Evolutionary conservation across 37 sponge, comb jelly and placozoan genomes (phyloP), one percentile per base, ranked within the genome.

Genomic region (Axinella damicornis): DNA sequence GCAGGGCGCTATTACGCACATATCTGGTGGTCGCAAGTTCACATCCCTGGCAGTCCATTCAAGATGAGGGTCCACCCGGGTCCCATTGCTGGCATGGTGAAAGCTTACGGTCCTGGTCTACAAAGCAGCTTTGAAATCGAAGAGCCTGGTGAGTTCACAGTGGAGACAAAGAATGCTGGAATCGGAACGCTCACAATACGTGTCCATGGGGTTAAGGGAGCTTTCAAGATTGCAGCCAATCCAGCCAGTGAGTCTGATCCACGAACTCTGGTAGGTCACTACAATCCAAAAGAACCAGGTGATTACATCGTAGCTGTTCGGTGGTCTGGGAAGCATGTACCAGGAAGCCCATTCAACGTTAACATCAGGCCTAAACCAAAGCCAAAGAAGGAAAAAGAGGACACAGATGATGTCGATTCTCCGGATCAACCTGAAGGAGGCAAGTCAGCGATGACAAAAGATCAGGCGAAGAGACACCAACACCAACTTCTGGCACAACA

Each of bases 261-360:
- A 30, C 92, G 96, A 24, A 39, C 82, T 17, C 82, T 95, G 40
- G 85, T 55, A 33, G 93, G 83, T 13, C 60, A 37, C 5, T 95
- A 95, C 54, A 70, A 74, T 31, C 93, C 96, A 14, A 76, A 56
- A 19, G 71, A 86, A 53, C 73, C 84, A 30, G 96, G 96, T n/a
- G 90, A 89, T 28, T 95, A 92, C 57, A 73, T 61, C 46, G 78
- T 95, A 16, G 81, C 86, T 6, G 77, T 95, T 27, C 76, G 87
- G 12, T 95, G 93, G 93, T 78, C 83, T 65, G 93, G 86, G 1
- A 27, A 34, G 13, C 81, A 95, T 34, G 56, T 95, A 2, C 96
- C 96, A 25, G 90, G 90, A 54, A 92, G 96, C 60, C 96, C 96
- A n/a, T 95, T 95, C 81, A 53, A 61, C 15, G 82, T 95, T 21